phyloP scores from a whole-genome alignment of 2,113 vertebrate species.

The Triplophysa rosa region DNA sequence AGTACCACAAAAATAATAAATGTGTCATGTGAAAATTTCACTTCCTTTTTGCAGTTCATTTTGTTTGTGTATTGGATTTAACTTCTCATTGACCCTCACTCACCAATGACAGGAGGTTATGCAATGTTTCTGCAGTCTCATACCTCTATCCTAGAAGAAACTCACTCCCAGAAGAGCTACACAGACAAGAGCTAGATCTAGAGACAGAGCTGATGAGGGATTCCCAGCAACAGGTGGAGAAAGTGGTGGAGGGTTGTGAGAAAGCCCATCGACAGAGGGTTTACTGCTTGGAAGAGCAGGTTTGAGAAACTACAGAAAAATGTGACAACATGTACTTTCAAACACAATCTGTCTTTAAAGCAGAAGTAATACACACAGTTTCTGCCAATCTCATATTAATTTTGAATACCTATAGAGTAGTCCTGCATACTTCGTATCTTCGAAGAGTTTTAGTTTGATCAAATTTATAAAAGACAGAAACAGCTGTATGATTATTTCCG shows the following conservation, averaged over 20 bases:
- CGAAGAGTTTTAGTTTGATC: too few species aligned
- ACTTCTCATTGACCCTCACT: not conserved
- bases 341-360: too few species aligned
- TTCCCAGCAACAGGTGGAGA: constrained; percentile 68
- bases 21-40: constrained; percentile 33
- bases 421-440: too few species aligned
- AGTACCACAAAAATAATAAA: too few species aligned
- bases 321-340: not conserved
- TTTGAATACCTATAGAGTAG: too few species aligned
- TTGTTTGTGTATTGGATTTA: constrained; percentile 20
- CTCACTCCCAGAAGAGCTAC: constrained; percentile 67
- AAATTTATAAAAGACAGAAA: too few species aligned
- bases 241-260: constrained; percentile 67
- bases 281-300: constrained; percentile 75
- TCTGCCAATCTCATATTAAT: too few species aligned
- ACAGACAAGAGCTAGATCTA: constrained; percentile 69
- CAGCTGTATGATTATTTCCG: too few species aligned
- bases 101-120: not conserved
- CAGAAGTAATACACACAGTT: not conserved
- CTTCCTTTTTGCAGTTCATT: constrained; percentile 13
- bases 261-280: constrained; percentile 68
- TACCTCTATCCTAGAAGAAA: constrained; percentile 66
- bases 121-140: constrained; percentile 64
- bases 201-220: constrained; percentile 63
- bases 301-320: constrained; percentile 41